These are phyloP conservation scores for Rhabdomys pumilio DNA, from an alignment of 2,797 vertebrate genomes.

Conservation along the genomic window DNA sequence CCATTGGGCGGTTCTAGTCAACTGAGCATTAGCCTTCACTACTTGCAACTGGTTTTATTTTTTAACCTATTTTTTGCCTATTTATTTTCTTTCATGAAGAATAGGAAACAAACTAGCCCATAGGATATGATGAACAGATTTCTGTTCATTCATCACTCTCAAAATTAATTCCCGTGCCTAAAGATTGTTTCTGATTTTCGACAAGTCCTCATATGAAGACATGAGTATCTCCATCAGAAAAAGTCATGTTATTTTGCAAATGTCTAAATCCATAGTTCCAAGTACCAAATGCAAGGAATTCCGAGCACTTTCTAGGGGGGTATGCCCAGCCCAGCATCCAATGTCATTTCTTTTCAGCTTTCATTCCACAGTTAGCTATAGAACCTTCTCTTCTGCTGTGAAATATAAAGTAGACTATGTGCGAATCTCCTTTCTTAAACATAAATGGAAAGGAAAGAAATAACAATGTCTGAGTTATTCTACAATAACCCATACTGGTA, in stretches of 20 bases:
- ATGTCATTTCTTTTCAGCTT: neutral
- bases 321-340: neutral
- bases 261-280: neutral
- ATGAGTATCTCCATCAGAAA: neutral
- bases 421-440: neutral
- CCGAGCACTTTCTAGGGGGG: neutral
- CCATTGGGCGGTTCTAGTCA: neutral
- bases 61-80: conserved; percentile 16
- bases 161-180: neutral
- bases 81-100: conserved; percentile 52
- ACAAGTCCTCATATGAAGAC: neutral
- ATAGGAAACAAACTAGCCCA: conserved; percentile 28
- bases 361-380: neutral
- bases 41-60: neutral
- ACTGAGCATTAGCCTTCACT: neutral
- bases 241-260: neutral
- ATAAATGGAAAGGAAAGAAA: conserved; percentile 1
- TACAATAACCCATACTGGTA: neutral
- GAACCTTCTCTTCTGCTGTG: neutral
- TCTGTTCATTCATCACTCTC: neutral
- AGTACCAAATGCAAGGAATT: neutral
- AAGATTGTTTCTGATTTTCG: neutral
- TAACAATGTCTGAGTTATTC: neutral
- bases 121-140: conserved; percentile 38
- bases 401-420: neutral